Evolutionary conservation across 2,888 invertebrate species (phyloP).

Genomic region (Tenodera sinensis): DNA sequence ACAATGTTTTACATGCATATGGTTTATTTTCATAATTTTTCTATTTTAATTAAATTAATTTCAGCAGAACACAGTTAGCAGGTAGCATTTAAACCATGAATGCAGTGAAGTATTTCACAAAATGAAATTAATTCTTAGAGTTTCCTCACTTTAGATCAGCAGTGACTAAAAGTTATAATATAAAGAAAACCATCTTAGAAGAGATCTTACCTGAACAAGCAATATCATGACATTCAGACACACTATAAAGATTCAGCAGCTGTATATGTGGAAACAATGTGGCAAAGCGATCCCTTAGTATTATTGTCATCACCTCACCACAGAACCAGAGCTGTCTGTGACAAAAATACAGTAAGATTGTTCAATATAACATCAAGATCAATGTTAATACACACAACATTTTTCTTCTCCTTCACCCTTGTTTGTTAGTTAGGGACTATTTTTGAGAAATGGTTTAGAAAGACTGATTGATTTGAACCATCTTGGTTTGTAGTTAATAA

Average conservation of each 20-base stretch:
- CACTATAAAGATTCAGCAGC: conserved; percentile 37
- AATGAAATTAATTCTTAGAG: not conserved
- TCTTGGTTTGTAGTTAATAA: no score
- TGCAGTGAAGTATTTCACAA: not conserved
- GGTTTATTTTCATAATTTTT: no score
- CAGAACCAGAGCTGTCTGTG: conserved; percentile 36
- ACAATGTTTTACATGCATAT: no score
- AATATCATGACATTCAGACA: conserved; percentile 37
- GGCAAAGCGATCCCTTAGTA: conserved; percentile 33
- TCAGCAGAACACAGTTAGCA: not conserved
- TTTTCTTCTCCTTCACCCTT: no score
- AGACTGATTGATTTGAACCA: no score
- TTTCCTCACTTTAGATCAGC: not conserved
- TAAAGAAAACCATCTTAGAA: not conserved
- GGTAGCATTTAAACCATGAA: not conserved
- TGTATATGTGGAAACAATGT: conserved; percentile 33
- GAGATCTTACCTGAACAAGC: conserved; percentile 34
- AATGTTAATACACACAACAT: no score
- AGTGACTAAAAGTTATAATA: not conserved
- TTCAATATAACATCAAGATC: no score
- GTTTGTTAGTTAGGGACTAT: no score
- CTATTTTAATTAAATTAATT: not conserved
- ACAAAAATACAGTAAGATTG: not conserved
- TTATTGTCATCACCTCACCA: conserved; percentile 37
- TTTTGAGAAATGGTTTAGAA: no score